These are phyloP conservation scores for Agrilus planipennis DNA, from an alignment of 1,140 invertebrate genomes.

Conservation along the genomic window DNA sequence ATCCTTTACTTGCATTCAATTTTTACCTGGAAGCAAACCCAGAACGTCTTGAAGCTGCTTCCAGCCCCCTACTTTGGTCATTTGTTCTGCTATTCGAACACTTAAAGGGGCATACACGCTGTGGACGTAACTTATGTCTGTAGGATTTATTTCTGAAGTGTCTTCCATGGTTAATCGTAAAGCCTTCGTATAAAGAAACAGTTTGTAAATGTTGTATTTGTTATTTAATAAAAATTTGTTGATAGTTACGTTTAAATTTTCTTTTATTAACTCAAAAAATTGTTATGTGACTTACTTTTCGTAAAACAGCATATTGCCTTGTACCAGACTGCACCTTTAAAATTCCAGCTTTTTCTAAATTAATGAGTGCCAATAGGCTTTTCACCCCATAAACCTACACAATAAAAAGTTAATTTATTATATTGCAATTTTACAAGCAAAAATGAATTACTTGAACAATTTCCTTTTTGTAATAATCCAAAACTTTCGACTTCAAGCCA, in stretches of 20 bases:
- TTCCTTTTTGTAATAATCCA: slow-evolving; percentile 89
- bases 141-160: slow-evolving; percentile 68
- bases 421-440: neutral
- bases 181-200: slow-evolving; percentile 35
- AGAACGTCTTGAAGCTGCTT: slow-evolving; percentile 49
- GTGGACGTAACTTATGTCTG: slow-evolving; percentile 88
- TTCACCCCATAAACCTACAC: slow-evolving; percentile 74
- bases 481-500: slow-evolving; percentile 77
- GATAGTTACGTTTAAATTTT: too few species aligned
- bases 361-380: slow-evolving; percentile 69
- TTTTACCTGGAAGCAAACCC: slow-evolving; percentile 38
- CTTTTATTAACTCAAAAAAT: slow-evolving; percentile 19
- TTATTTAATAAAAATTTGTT: too few species aligned
- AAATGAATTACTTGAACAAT: slow-evolving; percentile 50
- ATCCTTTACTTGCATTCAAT: neutral
- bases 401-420: slow-evolving; percentile 6
- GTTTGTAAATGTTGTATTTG: neutral
- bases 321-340: slow-evolving; percentile 58
- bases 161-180: slow-evolving; percentile 79
- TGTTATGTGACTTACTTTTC: slow-evolving; percentile 43
- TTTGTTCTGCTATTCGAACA: slow-evolving; percentile 72
- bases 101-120: slow-evolving; percentile 91
- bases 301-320: slow-evolving; percentile 55
- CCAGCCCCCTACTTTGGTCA: slow-evolving; percentile 77
- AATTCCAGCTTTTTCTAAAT: slow-evolving; percentile 80